Evolutionary conservation across 53 echinoderm and acorn worm species (phyloP).

Genomic region (Arbacia lixula): DNA sequence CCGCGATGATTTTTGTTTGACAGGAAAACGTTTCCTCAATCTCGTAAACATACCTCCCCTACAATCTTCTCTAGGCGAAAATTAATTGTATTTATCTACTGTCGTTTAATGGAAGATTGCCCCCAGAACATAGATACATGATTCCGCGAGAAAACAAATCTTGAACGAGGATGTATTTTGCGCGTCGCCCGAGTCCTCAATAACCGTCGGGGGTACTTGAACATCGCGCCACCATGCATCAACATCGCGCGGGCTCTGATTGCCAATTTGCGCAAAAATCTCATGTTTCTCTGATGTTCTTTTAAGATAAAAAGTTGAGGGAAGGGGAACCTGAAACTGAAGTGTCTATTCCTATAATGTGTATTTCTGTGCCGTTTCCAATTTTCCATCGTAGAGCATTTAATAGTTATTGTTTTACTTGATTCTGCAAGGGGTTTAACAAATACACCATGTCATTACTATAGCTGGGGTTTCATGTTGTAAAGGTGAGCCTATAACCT

Average conservation of each 20-base stretch:
- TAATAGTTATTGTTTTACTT: no score
- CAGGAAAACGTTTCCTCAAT: neutral
- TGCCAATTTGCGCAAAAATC: constrained; percentile 52
- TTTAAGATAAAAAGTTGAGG: no score
- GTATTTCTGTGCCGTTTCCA: no score
- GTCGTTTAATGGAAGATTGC: constrained; percentile 55
- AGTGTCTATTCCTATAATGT: no score
- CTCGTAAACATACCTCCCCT: constrained; percentile 3
- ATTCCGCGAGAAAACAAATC: constrained; percentile 33
- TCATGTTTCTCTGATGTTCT: constrained; percentile 42
- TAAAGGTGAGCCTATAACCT: no score
- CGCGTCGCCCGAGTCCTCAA: constrained; percentile 28
- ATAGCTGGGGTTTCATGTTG: no score
- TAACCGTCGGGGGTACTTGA: constrained; percentile 34
- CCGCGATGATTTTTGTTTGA: no score
- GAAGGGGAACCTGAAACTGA: no score
- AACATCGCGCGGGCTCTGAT: constrained; percentile 22
- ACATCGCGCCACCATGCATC: constrained; percentile 35
- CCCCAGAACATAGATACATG: constrained; percentile 25
- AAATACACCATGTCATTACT: no score
- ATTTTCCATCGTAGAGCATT: no score
- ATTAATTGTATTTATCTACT: constrained; percentile 54
- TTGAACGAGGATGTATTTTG: constrained; percentile 45
- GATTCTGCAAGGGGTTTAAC: no score
- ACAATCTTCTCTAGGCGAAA: constrained; percentile 24